phyloP scores from a whole-genome alignment of 2,888 invertebrate species.

The Thecophora atra region DNA sequence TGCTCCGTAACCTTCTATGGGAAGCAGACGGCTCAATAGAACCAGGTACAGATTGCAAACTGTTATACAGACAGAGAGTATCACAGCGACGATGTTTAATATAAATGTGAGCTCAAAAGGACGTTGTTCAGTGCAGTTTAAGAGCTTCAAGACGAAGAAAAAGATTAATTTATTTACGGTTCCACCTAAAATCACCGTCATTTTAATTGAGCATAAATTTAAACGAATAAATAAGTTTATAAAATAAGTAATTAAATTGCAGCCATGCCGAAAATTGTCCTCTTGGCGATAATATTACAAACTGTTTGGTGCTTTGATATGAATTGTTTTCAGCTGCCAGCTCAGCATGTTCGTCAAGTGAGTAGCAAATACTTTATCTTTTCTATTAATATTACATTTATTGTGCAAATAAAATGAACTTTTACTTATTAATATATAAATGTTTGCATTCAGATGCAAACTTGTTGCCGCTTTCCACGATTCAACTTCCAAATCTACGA shows the following conservation, averaged over 20 bases:
- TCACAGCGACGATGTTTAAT: neutral
- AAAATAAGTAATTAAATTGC: neutral
- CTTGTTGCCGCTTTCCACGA: slow-evolving; percentile 30
- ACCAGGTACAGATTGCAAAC: no score
- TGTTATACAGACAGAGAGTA: no score
- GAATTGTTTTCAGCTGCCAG: slow-evolving; percentile 28
- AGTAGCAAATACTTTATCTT: slow-evolving; percentile 4
- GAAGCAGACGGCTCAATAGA: no score
- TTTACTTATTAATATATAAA: neutral
- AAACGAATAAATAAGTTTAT: neutral
- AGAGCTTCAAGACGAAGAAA: neutral
- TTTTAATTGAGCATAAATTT: neutral
- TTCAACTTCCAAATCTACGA: slow-evolving; percentile 26
- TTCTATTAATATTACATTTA: neutral
- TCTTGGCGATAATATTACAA: neutral
- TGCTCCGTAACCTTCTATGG: no score
- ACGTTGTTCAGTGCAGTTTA: neutral
- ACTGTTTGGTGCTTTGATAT: neutral
- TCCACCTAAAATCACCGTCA: neutral
- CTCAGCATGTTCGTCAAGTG: slow-evolving; percentile 16
- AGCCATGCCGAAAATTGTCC: neutral
- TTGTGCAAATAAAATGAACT: neutral
- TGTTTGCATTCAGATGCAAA: slow-evolving; percentile 22
- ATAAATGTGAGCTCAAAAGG: neutral
- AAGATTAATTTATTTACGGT: neutral